Conservation (phyloP, 2,797 vertebrate genomes). For the Coilia nasus region DNA sequence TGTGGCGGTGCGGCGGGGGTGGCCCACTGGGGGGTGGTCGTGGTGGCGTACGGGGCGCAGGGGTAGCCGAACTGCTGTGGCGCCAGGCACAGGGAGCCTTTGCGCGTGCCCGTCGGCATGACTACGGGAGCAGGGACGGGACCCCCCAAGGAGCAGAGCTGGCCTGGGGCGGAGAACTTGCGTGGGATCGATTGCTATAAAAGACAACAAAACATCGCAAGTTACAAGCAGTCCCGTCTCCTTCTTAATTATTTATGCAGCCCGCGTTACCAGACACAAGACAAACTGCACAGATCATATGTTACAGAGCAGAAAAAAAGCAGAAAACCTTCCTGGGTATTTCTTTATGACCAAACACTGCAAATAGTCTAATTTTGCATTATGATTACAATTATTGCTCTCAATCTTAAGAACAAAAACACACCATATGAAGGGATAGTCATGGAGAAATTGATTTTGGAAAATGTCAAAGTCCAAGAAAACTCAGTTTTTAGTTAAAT, state of each 20-base stretch:
- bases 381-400: too few relatives aligned
- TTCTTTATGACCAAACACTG: too few relatives aligned
- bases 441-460: too few relatives aligned
- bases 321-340: background rate
- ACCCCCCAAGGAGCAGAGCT: conserved; percentile 84
- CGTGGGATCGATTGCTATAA: conserved; percentile 70
- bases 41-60: conserved; percentile 72
- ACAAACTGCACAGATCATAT: too few relatives aligned
- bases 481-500: too few relatives aligned
- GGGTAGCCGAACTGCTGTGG: conserved; percentile 84
- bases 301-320: too few relatives aligned
- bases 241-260: too few relatives aligned
- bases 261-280: too few relatives aligned
- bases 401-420: too few relatives aligned
- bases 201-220: background rate
- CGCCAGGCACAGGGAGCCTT: conserved; percentile 85
- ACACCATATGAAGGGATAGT: too few relatives aligned
- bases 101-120: conserved; percentile 82
- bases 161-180: conserved; percentile 91
- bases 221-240: background rate
- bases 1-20: conserved; percentile 75
- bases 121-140: conserved; percentile 71
- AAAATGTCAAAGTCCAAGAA: too few relatives aligned
- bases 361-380: too few relatives aligned
- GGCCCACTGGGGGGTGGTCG: conserved; percentile 80